These are phyloP conservation scores for Agrotis puta DNA, from an alignment of 2,888 invertebrate genomes.

Conservation along the genomic window DNA sequence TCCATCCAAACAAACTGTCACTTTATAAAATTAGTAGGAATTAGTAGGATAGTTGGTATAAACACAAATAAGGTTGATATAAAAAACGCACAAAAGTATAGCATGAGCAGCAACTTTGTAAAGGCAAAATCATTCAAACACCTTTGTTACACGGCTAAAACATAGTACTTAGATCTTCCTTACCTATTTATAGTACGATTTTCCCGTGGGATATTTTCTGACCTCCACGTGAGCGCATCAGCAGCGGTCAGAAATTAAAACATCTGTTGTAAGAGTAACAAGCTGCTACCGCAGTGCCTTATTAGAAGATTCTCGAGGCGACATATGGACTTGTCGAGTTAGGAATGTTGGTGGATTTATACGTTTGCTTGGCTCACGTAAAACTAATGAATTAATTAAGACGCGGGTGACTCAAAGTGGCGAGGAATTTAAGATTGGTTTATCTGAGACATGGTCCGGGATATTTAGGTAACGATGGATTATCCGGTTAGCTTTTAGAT, in stretches of 20 bases:
- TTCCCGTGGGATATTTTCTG: too few relatives aligned
- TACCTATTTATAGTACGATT: too few relatives aligned
- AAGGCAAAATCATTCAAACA: too few relatives aligned
- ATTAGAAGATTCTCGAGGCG: conserved; percentile 23
- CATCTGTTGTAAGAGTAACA: not conserved
- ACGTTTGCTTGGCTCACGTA: conserved; percentile 19
- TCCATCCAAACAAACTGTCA: too few relatives aligned
- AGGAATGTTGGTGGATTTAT: conserved; percentile 43
- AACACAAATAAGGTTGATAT: too few relatives aligned
- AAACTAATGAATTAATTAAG: conserved; percentile 48
- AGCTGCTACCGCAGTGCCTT: not conserved
- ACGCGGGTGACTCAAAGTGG: conserved; percentile 31
- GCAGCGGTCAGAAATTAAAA: not conserved
- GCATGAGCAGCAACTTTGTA: too few relatives aligned
- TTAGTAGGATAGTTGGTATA: too few relatives aligned
- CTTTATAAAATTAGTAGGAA: too few relatives aligned
- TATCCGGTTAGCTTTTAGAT: not conserved
- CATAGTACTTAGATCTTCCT: too few relatives aligned
- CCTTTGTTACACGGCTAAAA: too few relatives aligned
- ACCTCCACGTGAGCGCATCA: too few relatives aligned
- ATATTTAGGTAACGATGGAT: conserved; percentile 8
- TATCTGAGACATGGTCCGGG: conserved; percentile 18
- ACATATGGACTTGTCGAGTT: conserved; percentile 5
- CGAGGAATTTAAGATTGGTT: conserved; percentile 37
- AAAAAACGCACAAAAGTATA: too few relatives aligned